Evolutionary conservation across 2,888 invertebrate species (phyloP).

Genomic region (Melieria picta): DNA sequence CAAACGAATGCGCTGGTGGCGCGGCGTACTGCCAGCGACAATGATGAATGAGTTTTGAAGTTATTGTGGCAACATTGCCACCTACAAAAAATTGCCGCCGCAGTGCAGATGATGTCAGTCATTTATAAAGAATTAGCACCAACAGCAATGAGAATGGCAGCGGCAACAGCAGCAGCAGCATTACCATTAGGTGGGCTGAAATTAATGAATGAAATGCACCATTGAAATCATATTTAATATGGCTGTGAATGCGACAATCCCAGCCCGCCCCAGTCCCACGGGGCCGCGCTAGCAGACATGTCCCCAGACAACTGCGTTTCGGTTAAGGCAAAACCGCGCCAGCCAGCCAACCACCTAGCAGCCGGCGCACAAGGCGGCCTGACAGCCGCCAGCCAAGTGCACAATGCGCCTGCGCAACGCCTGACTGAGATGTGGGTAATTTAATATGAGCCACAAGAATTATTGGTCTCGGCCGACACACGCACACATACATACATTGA

Average conservation of each 20-base stretch:
- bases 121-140: conserved; percentile 55
- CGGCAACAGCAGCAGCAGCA: conserved; percentile 50
- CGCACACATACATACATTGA: background rate
- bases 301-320: conserved; percentile 17
- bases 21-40: background rate
- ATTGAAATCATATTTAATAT: background rate
- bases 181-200: conserved; percentile 50
- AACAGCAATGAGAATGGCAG: conserved; percentile 36
- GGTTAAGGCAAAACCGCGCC: background rate
- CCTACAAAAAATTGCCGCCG: conserved; percentile 14
- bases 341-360: background rate
- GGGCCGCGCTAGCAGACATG: conserved; percentile 12
- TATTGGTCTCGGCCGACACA: conserved; percentile 7
- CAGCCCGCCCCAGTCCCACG: conserved; percentile 12
- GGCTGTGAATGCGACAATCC: background rate
- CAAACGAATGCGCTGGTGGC: conserved; percentile 12
- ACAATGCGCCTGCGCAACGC: background rate
- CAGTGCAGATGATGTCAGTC: conserved; percentile 54
- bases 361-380: background rate
- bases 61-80: conserved; percentile 21
- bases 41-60: conserved; percentile 18
- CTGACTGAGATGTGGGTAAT: conserved; percentile 1
- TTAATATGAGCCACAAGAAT: conserved; percentile 20
- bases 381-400: background rate
- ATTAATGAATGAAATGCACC: conserved; percentile 25